Conservation (phyloP, 1,140 invertebrate species). For the Drosophila pachea region DNA sequence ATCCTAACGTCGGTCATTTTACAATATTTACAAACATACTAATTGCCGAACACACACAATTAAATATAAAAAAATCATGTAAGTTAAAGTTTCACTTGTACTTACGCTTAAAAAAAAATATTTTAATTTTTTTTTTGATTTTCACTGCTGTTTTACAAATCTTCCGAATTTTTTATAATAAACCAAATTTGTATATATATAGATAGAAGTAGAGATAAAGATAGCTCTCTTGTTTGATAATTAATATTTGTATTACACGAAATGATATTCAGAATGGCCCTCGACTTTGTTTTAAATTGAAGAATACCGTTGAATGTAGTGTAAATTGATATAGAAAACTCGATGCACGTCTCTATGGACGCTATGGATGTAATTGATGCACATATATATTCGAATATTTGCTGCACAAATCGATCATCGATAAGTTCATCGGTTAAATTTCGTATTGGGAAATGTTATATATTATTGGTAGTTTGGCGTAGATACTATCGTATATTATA, state of each 20-base stretch:
- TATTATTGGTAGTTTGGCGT: constrained; percentile 3
- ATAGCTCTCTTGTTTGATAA: constrained; percentile 6
- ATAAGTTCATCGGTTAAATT: constrained; percentile 4
- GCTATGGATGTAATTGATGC: constrained; percentile 16
- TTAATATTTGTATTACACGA: constrained; percentile 13
- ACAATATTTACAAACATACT: constrained; percentile 65
- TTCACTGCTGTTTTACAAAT: constrained; percentile 14
- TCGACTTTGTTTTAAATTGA: background rate
- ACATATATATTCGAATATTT: constrained; percentile 24
- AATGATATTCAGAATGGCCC: constrained; percentile 14
- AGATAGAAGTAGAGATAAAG: constrained; percentile 23
- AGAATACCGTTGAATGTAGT: constrained; percentile 30
- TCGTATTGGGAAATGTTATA: constrained; percentile 4
- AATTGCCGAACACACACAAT: constrained; percentile 45
- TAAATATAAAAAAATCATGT: constrained; percentile 23
- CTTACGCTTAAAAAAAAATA: constrained; percentile 31
- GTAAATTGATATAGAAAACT: constrained; percentile 58
- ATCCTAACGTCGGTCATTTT: constrained; percentile 39
- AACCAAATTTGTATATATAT: constrained; percentile 19
- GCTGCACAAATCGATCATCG: constrained; percentile 19
- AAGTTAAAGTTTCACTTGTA: constrained; percentile 39
- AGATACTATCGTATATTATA: constrained; percentile 1
- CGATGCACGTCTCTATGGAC: constrained; percentile 18
- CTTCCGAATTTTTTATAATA: constrained; percentile 5
- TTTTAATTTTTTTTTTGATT: constrained; percentile 7